Percentiles rank a stretch among this genome's conserved stretches.
Evolutionary conservation across 2,797 vertebrate genomes (phyloP).

Genomic region (Sus cebifrons): DNA sequence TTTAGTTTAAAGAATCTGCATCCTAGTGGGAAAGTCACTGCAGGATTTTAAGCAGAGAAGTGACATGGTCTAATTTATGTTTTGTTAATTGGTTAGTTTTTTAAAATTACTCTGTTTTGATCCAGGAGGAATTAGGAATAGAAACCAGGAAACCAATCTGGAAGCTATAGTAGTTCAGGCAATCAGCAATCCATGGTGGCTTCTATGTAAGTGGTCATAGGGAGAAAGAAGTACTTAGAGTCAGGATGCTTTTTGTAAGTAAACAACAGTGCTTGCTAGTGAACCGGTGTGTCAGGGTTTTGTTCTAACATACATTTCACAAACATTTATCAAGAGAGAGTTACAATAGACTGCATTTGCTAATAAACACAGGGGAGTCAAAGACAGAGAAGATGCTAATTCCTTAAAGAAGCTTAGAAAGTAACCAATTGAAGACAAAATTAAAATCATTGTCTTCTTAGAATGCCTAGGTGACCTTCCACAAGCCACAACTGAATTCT

Average conservation of each 20-base stretch:
- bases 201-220: neutral
- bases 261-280: neutral
- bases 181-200: neutral
- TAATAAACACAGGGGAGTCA: constrained; percentile 18
- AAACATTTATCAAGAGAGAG: neutral
- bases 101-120: neutral
- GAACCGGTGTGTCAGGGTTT: neutral
- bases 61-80: too few species aligned
- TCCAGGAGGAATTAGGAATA: neutral
- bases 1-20: constrained; percentile 6
- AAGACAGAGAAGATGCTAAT: neutral
- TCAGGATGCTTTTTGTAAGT: neutral
- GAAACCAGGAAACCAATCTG: neutral
- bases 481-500: neutral
- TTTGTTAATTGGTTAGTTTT: neutral
- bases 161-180: neutral
- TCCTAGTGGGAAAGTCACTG: neutral
- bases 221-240: neutral
- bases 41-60: neutral
- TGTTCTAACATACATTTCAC: neutral
- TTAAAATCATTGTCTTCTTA: neutral
- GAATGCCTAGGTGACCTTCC: neutral
- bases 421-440: neutral
- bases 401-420: neutral
- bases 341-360: neutral